These are phyloP conservation scores for Dinoponera quadriceps DNA, from an alignment of 1,140 invertebrate species.

Conservation along the genomic window DNA sequence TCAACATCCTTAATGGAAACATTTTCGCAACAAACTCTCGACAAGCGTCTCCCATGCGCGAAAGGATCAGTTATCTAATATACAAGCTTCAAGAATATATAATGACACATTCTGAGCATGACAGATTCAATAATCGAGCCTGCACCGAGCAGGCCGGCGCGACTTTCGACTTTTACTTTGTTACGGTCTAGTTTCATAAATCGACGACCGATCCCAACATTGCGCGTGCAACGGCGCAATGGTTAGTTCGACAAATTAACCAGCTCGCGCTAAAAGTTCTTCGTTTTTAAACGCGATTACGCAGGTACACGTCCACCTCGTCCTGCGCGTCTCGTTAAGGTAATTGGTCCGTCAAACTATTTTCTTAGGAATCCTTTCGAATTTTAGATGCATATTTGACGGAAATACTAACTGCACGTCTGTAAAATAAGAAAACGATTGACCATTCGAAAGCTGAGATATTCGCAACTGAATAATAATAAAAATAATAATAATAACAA, in stretches of 20 bases:
- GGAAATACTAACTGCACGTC: no score
- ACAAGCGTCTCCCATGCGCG: background rate
- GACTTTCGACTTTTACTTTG: conserved; percentile 48
- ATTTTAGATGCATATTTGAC: no score
- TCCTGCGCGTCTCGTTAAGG: no score
- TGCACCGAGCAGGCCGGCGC: background rate
- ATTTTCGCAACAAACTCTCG: background rate
- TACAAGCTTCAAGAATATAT: background rate
- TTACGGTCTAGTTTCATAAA: conserved; percentile 44
- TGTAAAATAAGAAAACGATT: no score
- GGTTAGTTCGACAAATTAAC: conserved; percentile 7
- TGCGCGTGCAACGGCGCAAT: background rate
- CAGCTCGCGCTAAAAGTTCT: background rate
- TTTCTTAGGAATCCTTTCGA: no score
- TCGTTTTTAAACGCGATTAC: background rate
- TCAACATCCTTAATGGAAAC: no score
- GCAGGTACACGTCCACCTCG: background rate
- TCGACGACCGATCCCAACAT: background rate
- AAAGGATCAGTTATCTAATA: background rate
- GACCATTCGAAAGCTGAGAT: no score
- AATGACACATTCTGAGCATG: background rate
- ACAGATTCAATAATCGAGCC: background rate
- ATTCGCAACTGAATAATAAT: no score
- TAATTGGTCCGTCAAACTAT: no score
- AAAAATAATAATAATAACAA: no score